These are phyloP conservation scores for Apocheima hispidaria DNA, from an alignment of 2,888 invertebrate genomes.

Conservation along the genomic window DNA sequence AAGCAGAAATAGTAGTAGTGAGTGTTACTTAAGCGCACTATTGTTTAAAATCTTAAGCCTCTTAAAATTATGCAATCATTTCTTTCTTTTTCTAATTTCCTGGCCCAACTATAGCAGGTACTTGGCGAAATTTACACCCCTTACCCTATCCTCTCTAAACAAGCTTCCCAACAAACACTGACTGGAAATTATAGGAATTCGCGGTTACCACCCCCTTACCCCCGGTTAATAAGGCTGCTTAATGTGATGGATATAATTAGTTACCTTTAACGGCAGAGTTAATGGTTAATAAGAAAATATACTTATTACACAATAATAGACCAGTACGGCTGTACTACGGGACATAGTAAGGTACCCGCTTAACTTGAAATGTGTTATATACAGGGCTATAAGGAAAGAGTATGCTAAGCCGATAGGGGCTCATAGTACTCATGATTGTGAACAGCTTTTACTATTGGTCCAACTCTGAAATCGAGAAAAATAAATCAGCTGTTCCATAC, in stretches of 20 bases:
- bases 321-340: neutral
- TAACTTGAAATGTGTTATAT: too few relatives aligned
- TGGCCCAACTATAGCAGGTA: slow-evolving; percentile 64
- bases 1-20: too few relatives aligned
- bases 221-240: slow-evolving; percentile 53
- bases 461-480: too few relatives aligned
- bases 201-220: slow-evolving; percentile 44
- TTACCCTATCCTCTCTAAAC: slow-evolving; percentile 73
- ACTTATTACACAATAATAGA: neutral
- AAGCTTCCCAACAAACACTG: slow-evolving; percentile 79
- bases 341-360: too few relatives aligned
- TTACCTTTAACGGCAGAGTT: slow-evolving; percentile 2
- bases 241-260: slow-evolving; percentile 39
- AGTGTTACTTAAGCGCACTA: too few relatives aligned
- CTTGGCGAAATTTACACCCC: slow-evolving; percentile 77
- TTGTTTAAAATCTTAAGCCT: too few relatives aligned
- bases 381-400: too few relatives aligned
- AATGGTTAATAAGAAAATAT: slow-evolving; percentile 3
- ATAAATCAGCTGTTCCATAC: too few relatives aligned
- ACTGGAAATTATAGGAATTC: slow-evolving; percentile 74
- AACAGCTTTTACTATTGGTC: too few relatives aligned
- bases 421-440: too few relatives aligned
- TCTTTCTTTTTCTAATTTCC: slow-evolving; percentile 33
- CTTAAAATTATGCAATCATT: too few relatives aligned
- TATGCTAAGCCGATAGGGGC: too few relatives aligned